phyloP scores from a whole-genome alignment of 2,888 invertebrate genomes.

The Xylota sylvarum region DNA sequence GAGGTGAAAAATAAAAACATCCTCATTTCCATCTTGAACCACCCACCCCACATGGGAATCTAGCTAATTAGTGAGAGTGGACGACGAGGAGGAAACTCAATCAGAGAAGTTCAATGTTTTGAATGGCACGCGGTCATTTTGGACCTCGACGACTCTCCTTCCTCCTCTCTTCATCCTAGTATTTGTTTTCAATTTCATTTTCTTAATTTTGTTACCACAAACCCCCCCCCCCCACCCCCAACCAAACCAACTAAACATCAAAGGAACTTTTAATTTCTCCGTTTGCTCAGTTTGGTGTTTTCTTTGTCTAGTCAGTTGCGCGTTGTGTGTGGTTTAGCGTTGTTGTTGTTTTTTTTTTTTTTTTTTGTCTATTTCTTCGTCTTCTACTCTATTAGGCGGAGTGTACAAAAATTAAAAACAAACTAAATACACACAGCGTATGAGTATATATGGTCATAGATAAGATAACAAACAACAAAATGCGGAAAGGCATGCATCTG shows the following conservation, averaged over 20 bases:
- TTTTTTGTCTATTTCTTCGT: conserved; percentile 9
- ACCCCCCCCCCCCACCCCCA: not conserved
- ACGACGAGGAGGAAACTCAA: not conserved
- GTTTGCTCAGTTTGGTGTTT: conserved; percentile 7
- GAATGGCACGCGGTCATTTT: conserved; percentile 22
- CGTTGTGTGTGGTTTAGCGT: conserved; percentile 8
- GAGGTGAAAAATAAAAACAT: not conserved
- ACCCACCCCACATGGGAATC: conserved; percentile 1
- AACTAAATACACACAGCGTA: conserved; percentile 50
- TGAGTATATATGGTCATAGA: conserved; percentile 44
- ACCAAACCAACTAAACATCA: not conserved
- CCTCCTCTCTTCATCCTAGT: not conserved
- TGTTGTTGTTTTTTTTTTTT: conserved; percentile 9
- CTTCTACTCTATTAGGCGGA: conserved; percentile 46
- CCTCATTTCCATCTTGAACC: not conserved
- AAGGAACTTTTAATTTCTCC: conserved; percentile 27
- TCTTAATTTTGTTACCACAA: conserved; percentile 18
- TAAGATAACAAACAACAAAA: conserved; percentile 52
- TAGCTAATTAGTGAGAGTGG: not conserved
- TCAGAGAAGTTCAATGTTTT: conserved; percentile 48
- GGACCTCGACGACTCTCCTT: no score
- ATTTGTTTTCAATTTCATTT: not conserved
- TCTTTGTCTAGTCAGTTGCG: not conserved
- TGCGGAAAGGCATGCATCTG: conserved; percentile 35
- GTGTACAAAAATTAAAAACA: conserved; percentile 47